Evolutionary conservation across 2,888 invertebrate species (phyloP), one percentile per base, ranked within the genome.

Genomic region (Napeogenes inachia): DNA sequence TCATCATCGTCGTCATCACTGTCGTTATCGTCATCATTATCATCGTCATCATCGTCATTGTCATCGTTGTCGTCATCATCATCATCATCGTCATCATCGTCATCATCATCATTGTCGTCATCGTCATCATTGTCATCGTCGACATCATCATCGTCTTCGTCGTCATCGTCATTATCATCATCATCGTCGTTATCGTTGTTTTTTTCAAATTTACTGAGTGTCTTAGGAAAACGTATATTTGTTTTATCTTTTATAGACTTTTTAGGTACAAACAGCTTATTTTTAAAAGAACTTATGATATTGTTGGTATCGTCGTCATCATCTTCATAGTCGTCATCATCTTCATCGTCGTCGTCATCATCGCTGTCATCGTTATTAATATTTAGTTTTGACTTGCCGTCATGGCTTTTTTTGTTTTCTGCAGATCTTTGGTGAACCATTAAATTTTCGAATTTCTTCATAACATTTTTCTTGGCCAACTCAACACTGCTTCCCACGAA

Each of bases 41-140:
- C 82, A 6, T 87, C 81, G 13, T 87, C 84, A 0, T 91, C 83
- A 1, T 92, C 85, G 2, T 91, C 85, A 35, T 91, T 84, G n/a
- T 91, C 87, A 21, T 91, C 86, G 21, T 91, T 84, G 1, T 91
- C 84, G 2, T 91, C 85, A 8, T 91, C 86, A 4, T 91, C 78
- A 10, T 82, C 78, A 4, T 81, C 75, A n/a, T 79, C 76, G 8
- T 82, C 76, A 62, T 91, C 85, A 30, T 91, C 87, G n/a, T 92
- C 85, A 3, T 91, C 83, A 0, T 77, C 73, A 0, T 77, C 73
- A 0, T 79, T 73, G 0, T 78, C 73, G 0, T 79, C 84, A 10
- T 88, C 85, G 74, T 91, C 87, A 32, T 91, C 79, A 54, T 83
- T 78, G 45, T 83, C 80, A 8, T 85, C 80, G 45, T 86, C 85